Base-by-base conservation (phyloP, 1,140 invertebrate genomes). In the Schlechtendalia chinensis region DNA sequence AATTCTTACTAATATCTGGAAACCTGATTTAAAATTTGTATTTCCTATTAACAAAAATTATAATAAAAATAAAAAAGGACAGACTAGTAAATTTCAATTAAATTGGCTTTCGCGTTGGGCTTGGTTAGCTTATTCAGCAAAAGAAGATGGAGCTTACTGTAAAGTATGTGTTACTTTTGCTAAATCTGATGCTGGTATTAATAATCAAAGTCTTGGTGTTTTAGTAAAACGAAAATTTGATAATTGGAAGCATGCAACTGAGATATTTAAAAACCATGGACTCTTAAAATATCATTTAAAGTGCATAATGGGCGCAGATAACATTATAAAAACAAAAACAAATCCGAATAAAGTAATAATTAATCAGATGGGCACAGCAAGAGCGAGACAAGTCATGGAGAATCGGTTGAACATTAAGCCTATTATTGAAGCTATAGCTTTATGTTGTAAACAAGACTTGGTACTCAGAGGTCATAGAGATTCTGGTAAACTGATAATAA, bases 361-460 rank as follows among this genome's bases (percentile, higher is more conserved):
- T 22, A 45, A 39, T 17, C 6, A 11, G 8, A n/a, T 67, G 10
- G 32, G n/a, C 5, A 11, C 63, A 0, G 5, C 32, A 5, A 19
- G 63, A 47, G 63, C 63, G n/a, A 39, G 12, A 67, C 32, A 45
- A 67, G 39, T 67, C 8, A 45, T 45, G 8, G 63, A 67, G 45
- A 45, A 67, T 17, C 17, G 63, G n/a, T 45, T 0, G 22, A 67
- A 67, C 22, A 67, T 67, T 67, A 45, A 39, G 11, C 32, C 63
- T 2, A 47, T 67, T 67, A 67, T 67, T n/a, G 63, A 61, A 14
- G n/a, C 58, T 61, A 61, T n/a, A n/a, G n/a, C n/a, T n/a, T n/a
- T 61, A 61, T 14, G 12, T 5, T 61, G 56, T 10, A 61, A 29
- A 61, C 58, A 61, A 61, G 27, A 61, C 27, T 24, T 29, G 29